A percentile compares a stretch with the other conserved stretches of the same genome.
phyloP scores from a whole-genome alignment of 2,113 vertebrate genomes.

The Cyrtonyx montezumae region DNA sequence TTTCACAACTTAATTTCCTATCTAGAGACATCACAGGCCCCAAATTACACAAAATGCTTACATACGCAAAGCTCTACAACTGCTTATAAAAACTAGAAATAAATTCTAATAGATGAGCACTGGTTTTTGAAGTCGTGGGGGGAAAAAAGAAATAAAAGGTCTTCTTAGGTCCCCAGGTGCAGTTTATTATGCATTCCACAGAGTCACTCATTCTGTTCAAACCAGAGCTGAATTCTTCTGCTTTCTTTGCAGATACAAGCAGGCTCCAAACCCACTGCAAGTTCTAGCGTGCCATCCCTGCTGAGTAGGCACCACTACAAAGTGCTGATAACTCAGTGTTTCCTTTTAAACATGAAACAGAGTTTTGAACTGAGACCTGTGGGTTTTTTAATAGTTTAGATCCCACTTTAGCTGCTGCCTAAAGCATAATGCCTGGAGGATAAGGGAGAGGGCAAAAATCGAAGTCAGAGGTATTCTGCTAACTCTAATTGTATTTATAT shows the following conservation, averaged over 20 bases:
- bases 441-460: slow-evolving; percentile 32
- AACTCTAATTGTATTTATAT: slow-evolving; percentile 38
- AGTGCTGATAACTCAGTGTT: background rate
- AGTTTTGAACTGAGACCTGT: slow-evolving; percentile 9
- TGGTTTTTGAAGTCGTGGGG: background rate
- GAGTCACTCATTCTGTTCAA: background rate
- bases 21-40: background rate
- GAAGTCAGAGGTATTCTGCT: slow-evolving; percentile 47
- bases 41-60: background rate
- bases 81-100: background rate
- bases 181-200: background rate
- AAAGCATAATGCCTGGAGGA: slow-evolving; percentile 43
- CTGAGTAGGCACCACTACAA: slow-evolving; percentile 33
- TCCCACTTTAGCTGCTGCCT: slow-evolving; percentile 53
- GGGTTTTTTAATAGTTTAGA: slow-evolving; percentile 29
- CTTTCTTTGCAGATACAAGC: background rate
- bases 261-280: background rate
- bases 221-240: background rate
- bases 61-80: background rate
- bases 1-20: slow-evolving; percentile 12
- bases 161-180: slow-evolving; percentile 16
- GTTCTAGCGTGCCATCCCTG: background rate
- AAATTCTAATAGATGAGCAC: background rate
- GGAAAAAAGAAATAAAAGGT: background rate
- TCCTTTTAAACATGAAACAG: slow-evolving; percentile 54